Base-by-base conservation (phyloP, 1,140 invertebrate genomes). In the Cepaea nemoralis region DNA sequence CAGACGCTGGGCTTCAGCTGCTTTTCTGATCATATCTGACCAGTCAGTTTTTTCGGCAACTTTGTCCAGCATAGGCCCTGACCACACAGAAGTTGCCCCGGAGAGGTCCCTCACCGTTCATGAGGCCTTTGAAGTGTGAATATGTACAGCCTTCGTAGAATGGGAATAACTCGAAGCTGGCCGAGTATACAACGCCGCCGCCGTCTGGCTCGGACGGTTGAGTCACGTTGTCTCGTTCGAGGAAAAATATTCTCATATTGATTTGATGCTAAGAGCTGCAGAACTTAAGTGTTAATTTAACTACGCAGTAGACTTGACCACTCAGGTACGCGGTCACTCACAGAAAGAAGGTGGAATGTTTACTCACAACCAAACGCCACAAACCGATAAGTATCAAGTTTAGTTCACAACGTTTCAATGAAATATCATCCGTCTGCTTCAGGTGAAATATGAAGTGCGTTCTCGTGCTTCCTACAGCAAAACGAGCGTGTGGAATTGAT, bases 131-230 rank as follows among this genome's bases (percentile, higher is more conserved):
- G 78, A 55, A 80, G 33, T 37, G 27, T 31, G 67, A 40, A 40
- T 66, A 74, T 1, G 48, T 59, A 0, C 27, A 35, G 27, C 59
- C 73, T 33, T 76, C 73, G n/a, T 48, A 40, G 50, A 82, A 82
- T 22, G 80, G 74, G 37, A 14, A 76, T 19, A 76, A 27, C 39
- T 76, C 73, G 33, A 82, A 82, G 39, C 48, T 75, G 33, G 35
- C 50, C 16, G 8, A 1, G 42, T 76, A 77, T 12, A 12, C 31
- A 14, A 69, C 71, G 10, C 31, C 63, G 27, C 48, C 37, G 24
- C 1, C 24, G 24, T 42, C 31, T n/a, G 31, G 40, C 35, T 40
- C 37, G 31, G 35, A 50, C 16, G 14, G 40, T 24, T 55, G 39
- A 37, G 79, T 74, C 16, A 42, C 35, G 24, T 71, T 71, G 70